Percentiles rank a stretch among this genome's conserved stretches.
These are phyloP conservation scores for Drosophila mettleri DNA, from an alignment of 2,888 invertebrate species.

Conservation along the genomic window DNA sequence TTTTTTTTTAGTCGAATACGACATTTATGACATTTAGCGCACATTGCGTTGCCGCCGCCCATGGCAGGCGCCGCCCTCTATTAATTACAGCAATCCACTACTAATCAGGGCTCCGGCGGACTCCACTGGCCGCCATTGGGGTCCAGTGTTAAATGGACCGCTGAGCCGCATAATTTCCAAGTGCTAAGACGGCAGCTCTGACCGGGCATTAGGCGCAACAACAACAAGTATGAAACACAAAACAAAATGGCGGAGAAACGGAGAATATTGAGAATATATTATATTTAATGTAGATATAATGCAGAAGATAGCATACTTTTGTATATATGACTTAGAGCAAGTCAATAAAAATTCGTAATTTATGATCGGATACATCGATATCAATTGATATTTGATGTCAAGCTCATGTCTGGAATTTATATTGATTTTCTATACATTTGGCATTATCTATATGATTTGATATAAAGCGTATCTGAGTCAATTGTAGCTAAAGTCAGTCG, in stretches of 20 bases:
- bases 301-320: too few species aligned
- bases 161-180: conserved; percentile 59
- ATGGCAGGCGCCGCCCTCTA: conserved; percentile 35
- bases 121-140: neutral
- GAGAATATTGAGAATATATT: neutral
- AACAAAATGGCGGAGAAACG: too few species aligned
- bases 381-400: too few species aligned
- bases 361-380: too few species aligned
- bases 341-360: too few species aligned
- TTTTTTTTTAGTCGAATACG: conserved; percentile 53
- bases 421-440: too few species aligned
- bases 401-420: too few species aligned
- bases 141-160: conserved; percentile 66
- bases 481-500: too few species aligned
- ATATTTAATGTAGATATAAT: too few species aligned
- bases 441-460: too few species aligned
- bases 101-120: conserved; percentile 43
- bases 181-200: conserved; percentile 29
- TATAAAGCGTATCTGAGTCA: too few species aligned
- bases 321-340: too few species aligned
- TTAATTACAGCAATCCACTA: conserved; percentile 65
- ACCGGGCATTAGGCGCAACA: neutral
- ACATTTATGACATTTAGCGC: conserved; percentile 70
- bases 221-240: neutral
- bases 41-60: conserved; percentile 27